phyloP scores from a whole-genome alignment of 2,113 vertebrate genomes.

The Hiodon alosoides region DNA sequence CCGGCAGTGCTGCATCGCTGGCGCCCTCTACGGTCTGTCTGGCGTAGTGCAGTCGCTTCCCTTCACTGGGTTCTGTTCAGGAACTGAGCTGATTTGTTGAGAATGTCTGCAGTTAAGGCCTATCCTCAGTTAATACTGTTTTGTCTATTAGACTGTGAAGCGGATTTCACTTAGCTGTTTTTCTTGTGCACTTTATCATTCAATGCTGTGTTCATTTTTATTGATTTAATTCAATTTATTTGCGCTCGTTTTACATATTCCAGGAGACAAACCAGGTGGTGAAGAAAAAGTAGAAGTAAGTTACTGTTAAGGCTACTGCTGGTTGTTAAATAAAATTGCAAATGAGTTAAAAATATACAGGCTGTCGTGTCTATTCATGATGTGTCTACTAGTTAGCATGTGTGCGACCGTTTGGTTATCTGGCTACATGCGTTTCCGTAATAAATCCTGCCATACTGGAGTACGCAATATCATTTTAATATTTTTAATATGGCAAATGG shows the following conservation, averaged over 20 bases:
- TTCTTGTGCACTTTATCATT: not conserved
- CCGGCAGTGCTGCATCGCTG: slow-evolving; percentile 81
- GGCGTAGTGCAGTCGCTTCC: not conserved
- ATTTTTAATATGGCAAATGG: not conserved
- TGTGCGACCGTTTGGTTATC: too few species aligned
- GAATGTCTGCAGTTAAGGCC: too few species aligned
- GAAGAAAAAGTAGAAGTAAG: slow-evolving; percentile 19
- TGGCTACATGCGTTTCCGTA: not conserved
- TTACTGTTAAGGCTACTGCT: not conserved
- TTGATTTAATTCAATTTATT: slow-evolving; percentile 1
- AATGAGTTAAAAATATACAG: not conserved
- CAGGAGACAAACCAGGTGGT: slow-evolving; percentile 31
- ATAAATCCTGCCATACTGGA: not conserved
- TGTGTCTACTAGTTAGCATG: not conserved
- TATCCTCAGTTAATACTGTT: too few species aligned
- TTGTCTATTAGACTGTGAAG: too few species aligned
- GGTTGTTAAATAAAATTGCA: not conserved
- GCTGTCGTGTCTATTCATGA: too few species aligned
- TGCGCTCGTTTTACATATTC: slow-evolving; percentile 9
- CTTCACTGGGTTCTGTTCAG: not conserved
- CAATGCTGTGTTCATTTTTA: not conserved
- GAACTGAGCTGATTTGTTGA: too few species aligned
- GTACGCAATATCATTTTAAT: not conserved
- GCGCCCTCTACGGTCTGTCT: slow-evolving; percentile 71
- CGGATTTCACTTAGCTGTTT: not conserved